These are phyloP conservation scores for Trochalopteron elliotii DNA, from an alignment of 2,113 vertebrate genomes.

Conservation along the genomic window DNA sequence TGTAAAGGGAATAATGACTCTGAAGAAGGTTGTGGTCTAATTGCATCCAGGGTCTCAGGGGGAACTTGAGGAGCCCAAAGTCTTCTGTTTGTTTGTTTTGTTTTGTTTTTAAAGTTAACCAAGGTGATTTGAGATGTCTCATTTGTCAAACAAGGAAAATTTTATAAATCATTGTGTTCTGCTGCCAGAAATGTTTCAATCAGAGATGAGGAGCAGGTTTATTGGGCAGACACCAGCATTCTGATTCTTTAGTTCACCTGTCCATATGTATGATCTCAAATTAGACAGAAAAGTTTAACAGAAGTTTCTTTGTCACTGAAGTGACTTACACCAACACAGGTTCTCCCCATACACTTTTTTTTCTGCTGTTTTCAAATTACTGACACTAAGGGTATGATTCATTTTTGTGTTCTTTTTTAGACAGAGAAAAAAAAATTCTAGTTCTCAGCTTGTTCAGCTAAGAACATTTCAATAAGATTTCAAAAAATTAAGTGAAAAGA, in stretches of 20 bases:
- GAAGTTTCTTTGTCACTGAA: neutral
- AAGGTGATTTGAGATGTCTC: neutral
- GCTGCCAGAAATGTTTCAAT: neutral
- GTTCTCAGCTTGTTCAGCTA: neutral
- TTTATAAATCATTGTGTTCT: neutral
- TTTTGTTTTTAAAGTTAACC: neutral
- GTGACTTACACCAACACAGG: neutral
- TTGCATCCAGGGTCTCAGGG: neutral
- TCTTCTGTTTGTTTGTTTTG: neutral
- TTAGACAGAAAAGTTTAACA: neutral
- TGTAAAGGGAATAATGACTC: neutral
- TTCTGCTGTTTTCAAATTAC: neutral
- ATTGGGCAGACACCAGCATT: neutral
- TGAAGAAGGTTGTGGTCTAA: neutral
- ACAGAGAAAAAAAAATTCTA: neutral
- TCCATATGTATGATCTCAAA: neutral
- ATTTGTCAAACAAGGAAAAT: neutral
- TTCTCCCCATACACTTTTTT: neutral
- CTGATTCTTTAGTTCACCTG: neutral
- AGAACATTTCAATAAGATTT: neutral
- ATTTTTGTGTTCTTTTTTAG: neutral
- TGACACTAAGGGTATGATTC: neutral
- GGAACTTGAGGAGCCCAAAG: neutral
- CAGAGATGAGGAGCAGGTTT: neutral
- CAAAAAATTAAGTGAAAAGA: neutral